Percentiles rank a stretch among this genome's conserved stretches.
Evolutionary conservation across 2,797 vertebrate species (phyloP).

Genomic region (Paramormyrops hopkinsi): DNA sequence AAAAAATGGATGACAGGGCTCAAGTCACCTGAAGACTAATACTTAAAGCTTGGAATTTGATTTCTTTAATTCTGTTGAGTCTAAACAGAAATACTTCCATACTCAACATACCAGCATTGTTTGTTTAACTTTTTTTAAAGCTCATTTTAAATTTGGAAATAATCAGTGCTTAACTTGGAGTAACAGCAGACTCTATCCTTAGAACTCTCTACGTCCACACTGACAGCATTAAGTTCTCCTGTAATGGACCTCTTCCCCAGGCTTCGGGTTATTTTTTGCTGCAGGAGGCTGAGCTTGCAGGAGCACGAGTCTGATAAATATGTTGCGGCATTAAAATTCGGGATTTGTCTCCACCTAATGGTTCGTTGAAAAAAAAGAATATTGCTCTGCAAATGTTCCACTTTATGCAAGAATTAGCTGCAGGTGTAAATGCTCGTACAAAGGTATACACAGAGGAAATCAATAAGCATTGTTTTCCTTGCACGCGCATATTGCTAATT

Average conservation of each 20-base stretch:
- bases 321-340: background rate
- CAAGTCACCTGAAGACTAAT: background rate
- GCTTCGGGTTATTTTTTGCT: background rate
- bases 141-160: background rate
- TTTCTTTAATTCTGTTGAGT: background rate
- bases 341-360: background rate
- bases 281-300: background rate
- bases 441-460: background rate
- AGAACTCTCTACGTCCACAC: background rate
- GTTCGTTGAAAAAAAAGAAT: background rate
- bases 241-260: background rate
- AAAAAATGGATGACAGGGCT: background rate
- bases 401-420: background rate
- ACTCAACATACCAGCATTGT: background rate
- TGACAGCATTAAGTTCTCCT: background rate
- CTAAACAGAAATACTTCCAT: background rate
- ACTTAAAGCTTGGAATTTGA: background rate
- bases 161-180: background rate
- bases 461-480: background rate
- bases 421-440: background rate
- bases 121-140: background rate
- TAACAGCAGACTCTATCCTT: background rate
- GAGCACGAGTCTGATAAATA: background rate
- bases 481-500: background rate
- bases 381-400: background rate